Conservation (phyloP, 2,113 vertebrate genomes). For the Prietella phreatophila region DNA sequence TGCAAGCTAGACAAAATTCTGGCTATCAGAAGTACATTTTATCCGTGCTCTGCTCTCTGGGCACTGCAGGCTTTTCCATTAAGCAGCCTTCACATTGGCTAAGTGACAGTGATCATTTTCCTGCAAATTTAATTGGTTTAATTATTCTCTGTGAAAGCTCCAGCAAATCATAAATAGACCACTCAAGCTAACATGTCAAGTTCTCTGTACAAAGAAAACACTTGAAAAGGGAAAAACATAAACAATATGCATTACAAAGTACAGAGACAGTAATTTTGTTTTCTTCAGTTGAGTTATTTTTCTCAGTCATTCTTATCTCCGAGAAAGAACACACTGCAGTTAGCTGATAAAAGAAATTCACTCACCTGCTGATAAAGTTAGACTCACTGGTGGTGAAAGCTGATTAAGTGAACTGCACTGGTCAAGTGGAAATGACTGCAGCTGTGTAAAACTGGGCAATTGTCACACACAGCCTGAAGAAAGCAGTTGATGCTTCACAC, state of each 20-base stretch:
- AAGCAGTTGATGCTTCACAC: slow-evolving; percentile 9
- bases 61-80: slow-evolving; percentile 23
- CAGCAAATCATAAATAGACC: slow-evolving; percentile 28
- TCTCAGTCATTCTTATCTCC: slow-evolving; percentile 42
- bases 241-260: slow-evolving; percentile 25
- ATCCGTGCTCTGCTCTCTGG: slow-evolving; percentile 6
- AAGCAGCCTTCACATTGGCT: slow-evolving; percentile 48
- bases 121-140: slow-evolving; percentile 50
- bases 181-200: slow-evolving; percentile 43
- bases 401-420: slow-evolving; percentile 1
- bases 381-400: slow-evolving; percentile 21
- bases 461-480: slow-evolving; percentile 22
- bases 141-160: slow-evolving; percentile 33
- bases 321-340: slow-evolving; percentile 39
- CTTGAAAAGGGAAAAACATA: slow-evolving; percentile 43
- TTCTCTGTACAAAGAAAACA: slow-evolving; percentile 18
- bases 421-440: not conserved
- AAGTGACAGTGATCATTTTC: slow-evolving; percentile 48
- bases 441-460: not conserved
- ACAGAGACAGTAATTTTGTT: slow-evolving; percentile 15
- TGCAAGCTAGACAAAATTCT: not conserved
- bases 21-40: slow-evolving; percentile 5
- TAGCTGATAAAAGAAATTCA: slow-evolving; percentile 47
- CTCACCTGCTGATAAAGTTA: slow-evolving; percentile 41
- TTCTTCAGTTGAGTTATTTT: slow-evolving; percentile 21